phyloP scores from a whole-genome alignment of 1,140 invertebrate species.

The Pseudachorutes palmiensis region DNA sequence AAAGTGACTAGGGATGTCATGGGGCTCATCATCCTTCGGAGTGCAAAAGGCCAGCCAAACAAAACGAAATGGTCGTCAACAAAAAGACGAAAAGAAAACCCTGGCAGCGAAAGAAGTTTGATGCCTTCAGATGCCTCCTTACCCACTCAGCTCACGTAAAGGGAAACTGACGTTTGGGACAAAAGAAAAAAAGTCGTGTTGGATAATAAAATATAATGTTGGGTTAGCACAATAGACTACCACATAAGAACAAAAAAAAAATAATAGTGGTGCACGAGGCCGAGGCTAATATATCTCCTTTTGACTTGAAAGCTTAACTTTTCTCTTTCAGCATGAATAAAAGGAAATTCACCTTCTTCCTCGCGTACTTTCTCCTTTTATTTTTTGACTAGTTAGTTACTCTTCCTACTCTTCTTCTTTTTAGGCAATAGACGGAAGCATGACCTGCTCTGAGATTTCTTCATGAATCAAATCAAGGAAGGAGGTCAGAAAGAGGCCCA shows the following conservation, averaged over 20 bases:
- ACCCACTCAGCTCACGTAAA: background rate
- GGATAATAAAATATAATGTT: background rate
- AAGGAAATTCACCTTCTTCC: too few species aligned
- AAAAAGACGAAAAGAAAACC: background rate
- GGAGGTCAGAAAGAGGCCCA: background rate
- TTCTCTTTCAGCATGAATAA: too few species aligned
- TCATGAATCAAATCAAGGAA: slow-evolving; percentile 4
- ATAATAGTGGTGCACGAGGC: background rate
- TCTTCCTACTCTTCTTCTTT: background rate
- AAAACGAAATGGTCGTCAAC: too few species aligned
- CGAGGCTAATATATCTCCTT: background rate
- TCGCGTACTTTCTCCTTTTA: background rate
- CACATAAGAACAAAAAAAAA: background rate
- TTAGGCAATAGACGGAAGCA: background rate
- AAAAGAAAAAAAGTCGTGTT: background rate
- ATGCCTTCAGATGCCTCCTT: background rate
- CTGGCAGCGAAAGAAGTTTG: background rate
- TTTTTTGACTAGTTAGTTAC: background rate
- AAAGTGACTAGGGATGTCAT: background rate
- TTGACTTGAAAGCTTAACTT: slow-evolving; percentile 3
- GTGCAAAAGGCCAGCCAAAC: background rate
- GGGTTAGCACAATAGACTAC: background rate
- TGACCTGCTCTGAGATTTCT: background rate
- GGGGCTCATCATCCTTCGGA: background rate
- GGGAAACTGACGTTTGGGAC: background rate